phyloP scores from a whole-genome alignment of 2,113 vertebrate species.

The Aplodontia rufa region DNA sequence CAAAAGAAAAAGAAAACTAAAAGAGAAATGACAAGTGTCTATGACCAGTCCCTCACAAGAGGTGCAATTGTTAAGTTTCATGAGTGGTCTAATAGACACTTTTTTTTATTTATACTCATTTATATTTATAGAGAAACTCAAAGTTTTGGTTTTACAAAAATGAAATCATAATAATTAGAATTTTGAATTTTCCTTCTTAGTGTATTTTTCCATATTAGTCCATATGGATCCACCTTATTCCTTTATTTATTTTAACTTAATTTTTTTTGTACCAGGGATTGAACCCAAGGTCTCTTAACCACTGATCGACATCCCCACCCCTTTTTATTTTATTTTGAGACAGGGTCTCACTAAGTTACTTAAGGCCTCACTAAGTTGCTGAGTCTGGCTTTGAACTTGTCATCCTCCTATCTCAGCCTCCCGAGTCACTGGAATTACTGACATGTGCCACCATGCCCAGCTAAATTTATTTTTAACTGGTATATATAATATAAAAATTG shows the following conservation, averaged over 20 bases:
- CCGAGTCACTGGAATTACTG: no score
- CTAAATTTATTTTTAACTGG: background rate
- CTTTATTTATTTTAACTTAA: background rate
- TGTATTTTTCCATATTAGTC: background rate
- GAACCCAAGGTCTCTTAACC: no score
- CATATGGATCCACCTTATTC: background rate
- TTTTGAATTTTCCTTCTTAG: constrained; percentile 1
- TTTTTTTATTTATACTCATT: background rate
- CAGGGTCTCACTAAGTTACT: no score
- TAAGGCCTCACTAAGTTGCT: no score
- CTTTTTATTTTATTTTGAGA: no score
- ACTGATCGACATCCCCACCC: no score
- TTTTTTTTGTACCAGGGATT: no score
- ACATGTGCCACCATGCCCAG: no score
- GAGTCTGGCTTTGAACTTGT: no score
- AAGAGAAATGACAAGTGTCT: background rate
- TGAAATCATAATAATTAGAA: background rate
- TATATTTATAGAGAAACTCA: background rate
- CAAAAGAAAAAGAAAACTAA: no score
- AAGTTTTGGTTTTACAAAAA: background rate
- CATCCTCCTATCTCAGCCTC: no score
- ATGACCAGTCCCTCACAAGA: background rate
- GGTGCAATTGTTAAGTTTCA: background rate
- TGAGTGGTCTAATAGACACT: background rate
- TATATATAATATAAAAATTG: background rate